Percentiles rank a stretch among this genome's conserved stretches.
Conservation (phyloP, 2,113 vertebrate genomes). For the Mola mola region DNA sequence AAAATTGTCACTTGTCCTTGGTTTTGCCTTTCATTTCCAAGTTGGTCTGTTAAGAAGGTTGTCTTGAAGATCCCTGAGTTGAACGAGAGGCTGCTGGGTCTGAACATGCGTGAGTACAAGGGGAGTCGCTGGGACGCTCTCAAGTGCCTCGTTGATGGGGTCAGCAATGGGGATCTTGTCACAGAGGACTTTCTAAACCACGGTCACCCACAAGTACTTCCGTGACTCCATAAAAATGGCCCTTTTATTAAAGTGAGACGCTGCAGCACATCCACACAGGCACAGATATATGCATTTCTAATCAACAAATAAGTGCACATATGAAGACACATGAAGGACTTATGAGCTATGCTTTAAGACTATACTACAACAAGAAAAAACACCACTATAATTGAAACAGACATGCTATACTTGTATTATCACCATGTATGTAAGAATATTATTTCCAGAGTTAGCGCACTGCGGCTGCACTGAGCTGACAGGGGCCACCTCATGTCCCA, state of each 20-base stretch:
- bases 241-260: too few species aligned
- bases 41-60: not conserved
- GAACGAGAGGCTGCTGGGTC: slow-evolving; percentile 84
- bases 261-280: not conserved
- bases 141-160: slow-evolving; percentile 84
- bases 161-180: slow-evolving; percentile 67
- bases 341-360: not conserved
- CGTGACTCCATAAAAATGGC: not conserved
- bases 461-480: slow-evolving; percentile 47
- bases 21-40: too few species aligned
- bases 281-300: not conserved
- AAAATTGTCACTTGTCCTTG: too few species aligned
- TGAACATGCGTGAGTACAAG: slow-evolving; percentile 85
- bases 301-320: not conserved
- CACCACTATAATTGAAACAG: not conserved
- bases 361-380: not conserved
- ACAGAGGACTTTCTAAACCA: too few species aligned
- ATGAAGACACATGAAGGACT: not conserved
- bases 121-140: slow-evolving; percentile 86
- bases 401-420: not conserved
- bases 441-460: slow-evolving; percentile 27
- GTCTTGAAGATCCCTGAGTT: slow-evolving; percentile 53
- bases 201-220: too few species aligned
- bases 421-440: not conserved
- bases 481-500: slow-evolving; percentile 24